Conservation (phyloP, 2,113 vertebrate species). For the Trematomus loennbergii region DNA sequence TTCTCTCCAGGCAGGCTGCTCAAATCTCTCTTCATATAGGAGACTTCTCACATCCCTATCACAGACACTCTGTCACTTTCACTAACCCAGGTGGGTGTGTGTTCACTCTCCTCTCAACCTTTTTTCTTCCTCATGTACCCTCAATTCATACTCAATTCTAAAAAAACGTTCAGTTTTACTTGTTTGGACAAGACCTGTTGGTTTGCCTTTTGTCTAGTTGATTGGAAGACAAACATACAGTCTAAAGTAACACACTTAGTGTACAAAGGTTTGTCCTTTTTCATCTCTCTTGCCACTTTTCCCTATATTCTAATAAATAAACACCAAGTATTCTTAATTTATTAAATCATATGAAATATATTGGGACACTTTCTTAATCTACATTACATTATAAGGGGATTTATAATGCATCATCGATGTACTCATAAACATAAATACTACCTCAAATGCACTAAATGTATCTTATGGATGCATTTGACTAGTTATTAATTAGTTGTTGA, state of each 20-base stretch:
- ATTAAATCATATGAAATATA: no score
- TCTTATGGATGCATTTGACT: no score
- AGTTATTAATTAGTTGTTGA: no score
- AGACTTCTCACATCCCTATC: constrained; percentile 71
- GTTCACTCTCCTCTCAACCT: constrained; percentile 39
- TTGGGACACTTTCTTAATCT: no score
- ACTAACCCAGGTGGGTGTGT: constrained; percentile 66
- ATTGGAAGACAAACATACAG: not conserved
- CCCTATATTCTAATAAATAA: not conserved
- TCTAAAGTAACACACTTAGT: not conserved
- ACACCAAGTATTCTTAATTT: not conserved
- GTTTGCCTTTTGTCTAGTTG: constrained; percentile 1
- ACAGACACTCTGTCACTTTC: constrained; percentile 76
- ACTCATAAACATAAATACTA: no score
- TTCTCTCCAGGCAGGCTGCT: constrained; percentile 66
- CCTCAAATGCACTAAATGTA: no score
- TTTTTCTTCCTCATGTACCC: constrained; percentile 36
- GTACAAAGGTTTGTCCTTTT: not conserved
- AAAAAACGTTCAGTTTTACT: constrained; percentile 27
- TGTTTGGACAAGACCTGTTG: constrained; percentile 11
- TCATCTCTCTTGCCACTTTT: not conserved
- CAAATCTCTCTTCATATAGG: constrained; percentile 65
- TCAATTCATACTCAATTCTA: constrained; percentile 37
- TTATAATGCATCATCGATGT: no score
- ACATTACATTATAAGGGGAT: no score